Conservation (phyloP, 2,888 invertebrate species). For the Thymelicus sylvestris region DNA sequence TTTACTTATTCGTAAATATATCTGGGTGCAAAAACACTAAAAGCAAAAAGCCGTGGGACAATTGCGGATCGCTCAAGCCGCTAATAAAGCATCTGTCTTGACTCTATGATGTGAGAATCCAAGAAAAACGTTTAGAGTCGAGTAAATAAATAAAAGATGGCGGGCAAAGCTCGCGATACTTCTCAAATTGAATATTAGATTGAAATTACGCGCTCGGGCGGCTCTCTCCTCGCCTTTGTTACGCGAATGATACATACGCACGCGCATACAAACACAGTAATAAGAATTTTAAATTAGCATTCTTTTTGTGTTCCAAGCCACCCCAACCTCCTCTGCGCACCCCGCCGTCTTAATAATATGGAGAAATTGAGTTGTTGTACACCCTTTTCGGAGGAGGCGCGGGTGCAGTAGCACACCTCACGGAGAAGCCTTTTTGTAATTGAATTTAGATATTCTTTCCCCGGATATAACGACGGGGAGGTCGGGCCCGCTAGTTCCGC, state of each 20-base stretch:
- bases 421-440: slow-evolving; percentile 82
- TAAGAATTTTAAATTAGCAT: slow-evolving; percentile 85
- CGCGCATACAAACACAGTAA: slow-evolving; percentile 81
- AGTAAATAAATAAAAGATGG: slow-evolving; percentile 78
- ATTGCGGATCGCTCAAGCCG: slow-evolving; percentile 38
- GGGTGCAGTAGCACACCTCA: slow-evolving; percentile 80
- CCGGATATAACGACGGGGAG: slow-evolving; percentile 75
- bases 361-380: slow-evolving; percentile 84
- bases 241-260: slow-evolving; percentile 80
- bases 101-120: slow-evolving; percentile 59
- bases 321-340: slow-evolving; percentile 68
- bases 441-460: slow-evolving; percentile 83
- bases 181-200: slow-evolving; percentile 83
- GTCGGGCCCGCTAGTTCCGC: slow-evolving; percentile 68
- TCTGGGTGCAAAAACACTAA: slow-evolving; percentile 4
- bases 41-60: slow-evolving; percentile 19
- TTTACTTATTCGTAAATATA: slow-evolving; percentile 4
- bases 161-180: slow-evolving; percentile 71
- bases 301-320: slow-evolving; percentile 80
- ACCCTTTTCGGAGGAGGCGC: slow-evolving; percentile 79
- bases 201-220: slow-evolving; percentile 82
- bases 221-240: slow-evolving; percentile 78
- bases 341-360: slow-evolving; percentile 81
- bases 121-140: slow-evolving; percentile 63
- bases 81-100: slow-evolving; percentile 51